These are phyloP conservation scores for Ormia ochracea DNA, from an alignment of 2,888 invertebrate species.

Conservation along the genomic window DNA sequence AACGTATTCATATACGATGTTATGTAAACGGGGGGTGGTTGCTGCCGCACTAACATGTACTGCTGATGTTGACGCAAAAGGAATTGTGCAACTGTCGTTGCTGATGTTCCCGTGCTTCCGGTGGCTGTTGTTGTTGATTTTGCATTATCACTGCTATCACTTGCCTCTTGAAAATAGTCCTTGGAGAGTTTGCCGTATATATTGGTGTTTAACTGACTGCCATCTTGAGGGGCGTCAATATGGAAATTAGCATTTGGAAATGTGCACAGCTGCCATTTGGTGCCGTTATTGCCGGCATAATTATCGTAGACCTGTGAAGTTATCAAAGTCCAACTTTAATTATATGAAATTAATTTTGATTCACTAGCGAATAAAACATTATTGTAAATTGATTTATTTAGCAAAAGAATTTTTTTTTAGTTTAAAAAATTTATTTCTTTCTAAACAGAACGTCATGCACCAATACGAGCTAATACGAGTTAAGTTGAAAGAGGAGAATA, in stretches of 20 bases:
- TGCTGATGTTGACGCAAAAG: slow-evolving; percentile 65
- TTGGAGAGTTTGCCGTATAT: slow-evolving; percentile 1
- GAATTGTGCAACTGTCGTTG: slow-evolving; percentile 45
- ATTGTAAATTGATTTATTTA: background rate
- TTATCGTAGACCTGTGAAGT: slow-evolving; percentile 80
- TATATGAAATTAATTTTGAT: too few species aligned
- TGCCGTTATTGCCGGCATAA: slow-evolving; percentile 84
- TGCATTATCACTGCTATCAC: slow-evolving; percentile 17
- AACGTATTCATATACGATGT: slow-evolving; percentile 84
- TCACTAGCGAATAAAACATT: too few species aligned
- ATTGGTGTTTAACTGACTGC: slow-evolving; percentile 38
- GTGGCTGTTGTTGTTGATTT: background rate
- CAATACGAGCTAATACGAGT: too few species aligned
- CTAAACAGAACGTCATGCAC: too few species aligned
- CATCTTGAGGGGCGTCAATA: slow-evolving; percentile 40
- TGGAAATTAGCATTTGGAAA: slow-evolving; percentile 66
- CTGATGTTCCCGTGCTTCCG: slow-evolving; percentile 36
- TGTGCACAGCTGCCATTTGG: slow-evolving; percentile 82
- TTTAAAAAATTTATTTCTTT: too few species aligned
- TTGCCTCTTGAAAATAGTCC: slow-evolving; percentile 19
- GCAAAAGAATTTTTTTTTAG: too few species aligned
- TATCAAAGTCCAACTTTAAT: too few species aligned
- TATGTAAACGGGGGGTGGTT: slow-evolving; percentile 79
- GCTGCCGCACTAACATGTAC: slow-evolving; percentile 29
- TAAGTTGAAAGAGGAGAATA: too few species aligned